Conservation (phyloP, 2,888 invertebrate species). For the Sympetrum striolatum region DNA sequence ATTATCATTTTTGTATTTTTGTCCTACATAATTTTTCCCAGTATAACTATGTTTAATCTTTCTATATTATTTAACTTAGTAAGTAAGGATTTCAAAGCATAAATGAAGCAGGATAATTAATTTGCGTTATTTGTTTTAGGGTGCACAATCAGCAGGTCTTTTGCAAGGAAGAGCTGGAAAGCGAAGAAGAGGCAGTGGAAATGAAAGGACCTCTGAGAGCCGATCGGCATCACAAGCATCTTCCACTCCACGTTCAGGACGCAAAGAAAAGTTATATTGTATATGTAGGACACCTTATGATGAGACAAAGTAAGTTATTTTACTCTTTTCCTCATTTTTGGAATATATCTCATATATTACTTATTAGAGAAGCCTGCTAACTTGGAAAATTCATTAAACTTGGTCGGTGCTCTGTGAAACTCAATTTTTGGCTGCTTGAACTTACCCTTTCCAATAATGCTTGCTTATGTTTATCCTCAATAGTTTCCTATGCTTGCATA, state of each 20-base stretch:
- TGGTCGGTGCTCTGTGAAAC: too few relatives aligned
- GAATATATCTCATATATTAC: background rate
- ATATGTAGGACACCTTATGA: constrained; percentile 94
- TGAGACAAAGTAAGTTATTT: constrained; percentile 78
- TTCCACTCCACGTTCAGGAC: background rate
- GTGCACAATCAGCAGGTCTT: background rate
- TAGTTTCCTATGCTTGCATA: too few relatives aligned
- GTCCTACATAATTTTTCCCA: too few relatives aligned
- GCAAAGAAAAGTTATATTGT: constrained; percentile 85
- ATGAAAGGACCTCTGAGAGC: constrained; percentile 4
- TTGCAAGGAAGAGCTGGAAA: constrained; percentile 14
- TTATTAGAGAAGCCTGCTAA: too few relatives aligned
- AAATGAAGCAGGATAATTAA: background rate
- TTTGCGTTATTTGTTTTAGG: background rate
- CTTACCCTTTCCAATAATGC: too few relatives aligned
- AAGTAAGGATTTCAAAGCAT: background rate
- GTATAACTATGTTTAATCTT: background rate
- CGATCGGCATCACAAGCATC: background rate
- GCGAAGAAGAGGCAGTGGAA: constrained; percentile 19
- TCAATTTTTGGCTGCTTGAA: too few relatives aligned
- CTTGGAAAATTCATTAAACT: too few relatives aligned
- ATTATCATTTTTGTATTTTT: too few relatives aligned
- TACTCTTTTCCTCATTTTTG: background rate
- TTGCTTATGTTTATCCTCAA: too few relatives aligned
- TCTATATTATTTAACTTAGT: background rate